Base-by-base conservation (phyloP, 2,888 invertebrate genomes). In the Linnaemya tessellans region DNA sequence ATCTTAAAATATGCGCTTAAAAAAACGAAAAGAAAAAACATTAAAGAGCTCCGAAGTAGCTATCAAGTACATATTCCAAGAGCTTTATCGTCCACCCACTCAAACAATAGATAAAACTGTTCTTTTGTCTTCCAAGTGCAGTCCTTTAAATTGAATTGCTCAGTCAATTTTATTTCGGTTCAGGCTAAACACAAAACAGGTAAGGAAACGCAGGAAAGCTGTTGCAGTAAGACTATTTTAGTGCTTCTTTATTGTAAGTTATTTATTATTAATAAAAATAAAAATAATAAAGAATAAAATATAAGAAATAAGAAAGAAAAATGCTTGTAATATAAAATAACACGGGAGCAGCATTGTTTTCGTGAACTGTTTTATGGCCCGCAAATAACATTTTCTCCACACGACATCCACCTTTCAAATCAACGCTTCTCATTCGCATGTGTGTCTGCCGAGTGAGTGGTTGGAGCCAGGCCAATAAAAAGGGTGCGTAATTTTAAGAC, bases 251-350 rank as follows among this genome's bases (percentile, higher is more conserved):
- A 70, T 73, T 78, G 77, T 49, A 68, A 75, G 70, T 68, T 80
- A 82, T 85, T 85, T 82, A 82, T 82, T 82, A 81, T 85, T 85
- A 85, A 84, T 84, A 84, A 81, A 68, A 30, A 30, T 30, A 30
- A n/a, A n/a, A n/a, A n/a, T n/a, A n/a, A n/a, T n/a, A n/a, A n/a
- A n/a, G n/a, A n/a, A n/a, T n/a, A n/a, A n/a, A n/a, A n/a, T n/a
- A n/a, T n/a, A n/a, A n/a, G n/a, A n/a, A n/a, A 30, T 30, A 30
- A 54, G 5, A 20, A 71, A 43, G 20, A 51, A n/a, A 41, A 79
- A 79, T 70, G 79, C n/a, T n/a, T n/a, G n/a, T n/a, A 64, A 74
- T 75, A 84, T 78, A 56, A 70, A 56, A 71, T 25, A 41, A 70
- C 56, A 70, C 56, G 20, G 56, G 51, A 20, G 7, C 70, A 43